Evolutionary conservation across 2,113 vertebrate species (phyloP).

Genomic region (Sialia sialis): DNA sequence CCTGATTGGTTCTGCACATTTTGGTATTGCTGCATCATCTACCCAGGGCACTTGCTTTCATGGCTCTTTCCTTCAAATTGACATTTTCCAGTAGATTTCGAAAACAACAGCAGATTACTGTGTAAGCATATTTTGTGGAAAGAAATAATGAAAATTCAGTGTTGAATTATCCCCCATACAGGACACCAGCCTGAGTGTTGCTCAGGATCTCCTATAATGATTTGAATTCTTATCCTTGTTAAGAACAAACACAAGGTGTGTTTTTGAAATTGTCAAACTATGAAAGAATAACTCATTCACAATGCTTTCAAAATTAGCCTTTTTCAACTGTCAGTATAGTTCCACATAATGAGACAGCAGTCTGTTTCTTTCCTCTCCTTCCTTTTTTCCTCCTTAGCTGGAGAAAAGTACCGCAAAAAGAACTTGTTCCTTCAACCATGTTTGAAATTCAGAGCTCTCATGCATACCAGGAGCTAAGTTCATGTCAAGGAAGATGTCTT

Average conservation of each 20-base stretch:
- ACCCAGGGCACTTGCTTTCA: background rate
- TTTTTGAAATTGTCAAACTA: background rate
- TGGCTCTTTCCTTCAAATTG: background rate
- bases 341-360: rapidly evolving
- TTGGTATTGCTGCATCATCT: background rate
- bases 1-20: background rate
- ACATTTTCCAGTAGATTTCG: background rate
- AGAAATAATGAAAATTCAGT: background rate
- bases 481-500: background rate
- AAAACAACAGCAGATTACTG: background rate
- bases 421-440: background rate
- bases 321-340: background rate
- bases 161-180: background rate
- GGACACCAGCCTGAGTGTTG: background rate
- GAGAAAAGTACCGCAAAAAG: background rate
- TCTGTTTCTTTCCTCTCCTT: background rate
- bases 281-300: background rate
- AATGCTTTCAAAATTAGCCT: background rate
- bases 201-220: background rate
- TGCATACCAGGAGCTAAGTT: background rate
- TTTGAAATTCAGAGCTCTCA: background rate
- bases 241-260: background rate
- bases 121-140: background rate
- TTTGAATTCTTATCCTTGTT: background rate
- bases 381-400: background rate